A percentile compares a stretch with the other conserved stretches of the same genome.
Conservation (phyloP, 2,797 vertebrate species). For the Spinus olivaceus region DNA sequence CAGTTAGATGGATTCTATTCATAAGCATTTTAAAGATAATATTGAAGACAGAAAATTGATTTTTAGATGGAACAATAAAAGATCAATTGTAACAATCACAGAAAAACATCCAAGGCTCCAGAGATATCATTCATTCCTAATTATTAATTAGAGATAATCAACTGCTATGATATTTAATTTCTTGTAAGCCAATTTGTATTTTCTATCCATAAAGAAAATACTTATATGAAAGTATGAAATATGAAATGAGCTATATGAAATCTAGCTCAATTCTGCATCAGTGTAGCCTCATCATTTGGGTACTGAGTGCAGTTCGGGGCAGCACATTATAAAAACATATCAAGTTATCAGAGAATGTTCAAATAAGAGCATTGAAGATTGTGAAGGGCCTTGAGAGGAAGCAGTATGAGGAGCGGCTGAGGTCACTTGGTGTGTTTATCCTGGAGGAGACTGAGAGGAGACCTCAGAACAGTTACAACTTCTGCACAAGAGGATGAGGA, state of each 20-base stretch:
- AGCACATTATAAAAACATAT: not conserved
- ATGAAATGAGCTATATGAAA: not conserved
- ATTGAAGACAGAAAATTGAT: constrained; percentile 14
- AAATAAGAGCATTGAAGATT: not conserved
- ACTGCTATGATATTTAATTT: not conserved
- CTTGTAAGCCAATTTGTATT: not conserved
- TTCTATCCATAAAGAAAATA: not conserved
- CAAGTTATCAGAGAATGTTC: not conserved
- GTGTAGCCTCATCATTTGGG: not conserved
- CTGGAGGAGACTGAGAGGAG: not conserved
- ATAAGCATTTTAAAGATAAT: not conserved
- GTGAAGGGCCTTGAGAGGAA: not conserved
- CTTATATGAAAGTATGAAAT: not conserved
- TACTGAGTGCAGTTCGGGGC: not conserved
- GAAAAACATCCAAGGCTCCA: not conserved
- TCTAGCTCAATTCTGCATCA: not conserved
- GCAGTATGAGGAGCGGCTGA: fast-evolving
- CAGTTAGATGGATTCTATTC: not conserved
- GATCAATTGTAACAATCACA: not conserved
- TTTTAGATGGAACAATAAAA: constrained; percentile 41
- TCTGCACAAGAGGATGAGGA: fast-evolving
- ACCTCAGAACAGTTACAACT: fast-evolving
- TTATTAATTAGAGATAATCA: constrained; percentile 28
- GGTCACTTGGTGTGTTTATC: not conserved
- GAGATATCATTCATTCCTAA: not conserved